Percentiles rank a stretch among this genome's conserved stretches.
Evolutionary conservation across 2,888 invertebrate genomes (phyloP).

Genomic region (Drosophila monieri): DNA sequence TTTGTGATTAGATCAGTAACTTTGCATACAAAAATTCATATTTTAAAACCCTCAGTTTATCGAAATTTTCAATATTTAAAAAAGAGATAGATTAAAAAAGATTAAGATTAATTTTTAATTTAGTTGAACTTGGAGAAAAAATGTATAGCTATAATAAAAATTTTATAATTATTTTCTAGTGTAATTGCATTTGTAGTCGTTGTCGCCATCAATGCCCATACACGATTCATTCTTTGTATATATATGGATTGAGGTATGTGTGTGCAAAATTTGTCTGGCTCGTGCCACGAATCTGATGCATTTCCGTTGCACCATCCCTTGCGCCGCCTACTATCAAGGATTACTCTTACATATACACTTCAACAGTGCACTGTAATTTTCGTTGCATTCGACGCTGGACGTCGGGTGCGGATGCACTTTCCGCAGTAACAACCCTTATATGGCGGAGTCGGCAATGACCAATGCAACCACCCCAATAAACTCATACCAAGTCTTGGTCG

Average conservation of each 20-base stretch:
- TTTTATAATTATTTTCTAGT: constrained; percentile 17
- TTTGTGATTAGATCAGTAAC: no score
- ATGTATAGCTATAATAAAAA: no score
- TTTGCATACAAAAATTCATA: no score
- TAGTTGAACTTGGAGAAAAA: no score
- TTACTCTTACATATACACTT: constrained; percentile 14
- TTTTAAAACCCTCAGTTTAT: no score
- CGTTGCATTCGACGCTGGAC: constrained; percentile 37
- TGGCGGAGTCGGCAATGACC: constrained; percentile 47
- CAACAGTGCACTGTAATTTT: constrained; percentile 49
- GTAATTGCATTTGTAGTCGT: constrained; percentile 33
- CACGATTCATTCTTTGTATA: constrained; percentile 12
- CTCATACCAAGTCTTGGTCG: constrained; percentile 20
- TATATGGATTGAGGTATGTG: constrained; percentile 16
- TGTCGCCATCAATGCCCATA: constrained; percentile 15
- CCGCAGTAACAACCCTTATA: constrained; percentile 71
- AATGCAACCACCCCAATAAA: constrained; percentile 42
- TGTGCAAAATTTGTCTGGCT: constrained; percentile 61
- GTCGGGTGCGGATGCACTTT: constrained; percentile 55
- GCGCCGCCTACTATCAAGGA: constrained; percentile 22
- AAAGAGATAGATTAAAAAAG: no score
- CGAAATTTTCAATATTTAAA: no score
- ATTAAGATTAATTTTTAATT: no score
- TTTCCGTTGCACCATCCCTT: constrained; percentile 39
- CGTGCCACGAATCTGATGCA: constrained; percentile 46